These are phyloP conservation scores for Crocallis elinguaria DNA, from an alignment of 2,888 invertebrate species.

Conservation along the genomic window DNA sequence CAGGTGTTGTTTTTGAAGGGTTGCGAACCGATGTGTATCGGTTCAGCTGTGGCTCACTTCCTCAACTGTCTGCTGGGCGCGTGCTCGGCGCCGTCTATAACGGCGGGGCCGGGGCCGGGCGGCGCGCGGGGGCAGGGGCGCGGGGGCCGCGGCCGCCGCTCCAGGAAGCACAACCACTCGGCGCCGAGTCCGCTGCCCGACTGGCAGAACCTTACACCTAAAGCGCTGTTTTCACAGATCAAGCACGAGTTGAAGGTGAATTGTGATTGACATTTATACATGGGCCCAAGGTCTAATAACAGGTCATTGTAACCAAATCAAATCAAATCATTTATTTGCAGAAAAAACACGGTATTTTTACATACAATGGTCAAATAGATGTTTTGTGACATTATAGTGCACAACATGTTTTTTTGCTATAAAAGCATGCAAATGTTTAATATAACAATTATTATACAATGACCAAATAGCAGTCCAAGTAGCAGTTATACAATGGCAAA, in stretches of 20 bases:
- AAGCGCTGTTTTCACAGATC: constrained; percentile 94
- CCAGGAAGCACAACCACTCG: constrained; percentile 52
- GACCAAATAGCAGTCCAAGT: too few relatives aligned
- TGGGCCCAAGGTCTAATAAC: too few relatives aligned
- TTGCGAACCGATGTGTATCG: constrained; percentile 95
- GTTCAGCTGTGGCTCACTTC: constrained; percentile 97
- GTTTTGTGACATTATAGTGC: too few relatives aligned
- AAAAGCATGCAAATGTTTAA: too few relatives aligned
- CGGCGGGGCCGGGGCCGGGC: constrained; percentile 62
- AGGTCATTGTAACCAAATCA: too few relatives aligned
- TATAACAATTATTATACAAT: too few relatives aligned
- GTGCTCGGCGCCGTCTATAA: constrained; percentile 85
- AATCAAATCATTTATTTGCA: too few relatives aligned
- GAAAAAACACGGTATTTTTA: too few relatives aligned
- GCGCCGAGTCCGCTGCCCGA: constrained; percentile 72
- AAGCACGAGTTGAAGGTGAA: constrained; percentile 88
- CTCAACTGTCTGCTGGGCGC: constrained; percentile 96
- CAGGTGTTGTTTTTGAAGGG: constrained; percentile 83
- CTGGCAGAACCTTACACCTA: constrained; percentile 95
- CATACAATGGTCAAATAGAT: too few relatives aligned
- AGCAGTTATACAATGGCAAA: too few relatives aligned
- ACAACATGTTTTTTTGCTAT: too few relatives aligned
- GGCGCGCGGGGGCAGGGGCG: constrained; percentile 85
- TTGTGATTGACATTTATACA: too few relatives aligned
- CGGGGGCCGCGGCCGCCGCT: constrained; percentile 61